Evolutionary conservation across 1,140 invertebrate species (phyloP).

Genomic region (Adoxophyes honmai): DNA sequence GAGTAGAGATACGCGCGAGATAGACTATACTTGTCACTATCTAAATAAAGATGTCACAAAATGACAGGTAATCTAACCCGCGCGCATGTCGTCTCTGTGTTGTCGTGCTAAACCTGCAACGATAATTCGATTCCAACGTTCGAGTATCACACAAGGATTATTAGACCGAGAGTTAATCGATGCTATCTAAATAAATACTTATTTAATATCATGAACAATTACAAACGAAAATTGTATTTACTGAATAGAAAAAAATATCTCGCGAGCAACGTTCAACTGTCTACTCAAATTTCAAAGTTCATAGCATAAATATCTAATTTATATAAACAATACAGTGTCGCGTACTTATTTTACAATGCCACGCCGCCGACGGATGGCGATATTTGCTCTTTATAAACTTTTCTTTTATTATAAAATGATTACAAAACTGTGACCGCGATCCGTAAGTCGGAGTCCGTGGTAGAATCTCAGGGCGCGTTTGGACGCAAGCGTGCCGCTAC

Average conservation of each 20-base stretch:
- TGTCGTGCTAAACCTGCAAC: no score
- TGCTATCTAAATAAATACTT: constrained; percentile 73
- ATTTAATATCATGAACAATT: constrained; percentile 67
- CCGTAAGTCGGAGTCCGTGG: background rate
- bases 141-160: no score
- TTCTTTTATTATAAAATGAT: constrained; percentile 2
- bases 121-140: no score
- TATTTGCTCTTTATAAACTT: no score
- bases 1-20: no score
- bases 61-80: no score
- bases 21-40: no score
- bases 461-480: constrained; percentile 6
- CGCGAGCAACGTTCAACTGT: background rate
- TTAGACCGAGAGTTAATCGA: constrained; percentile 11
- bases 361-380: background rate
- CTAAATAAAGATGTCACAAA: no score
- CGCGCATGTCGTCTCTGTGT: no score
- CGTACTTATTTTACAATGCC: constrained; percentile 4
- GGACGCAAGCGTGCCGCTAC: constrained; percentile 3
- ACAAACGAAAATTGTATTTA: constrained; percentile 52
- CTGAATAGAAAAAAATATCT: constrained; percentile 46
- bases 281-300: constrained; percentile 16
- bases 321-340: constrained; percentile 15
- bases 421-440: constrained; percentile 2
- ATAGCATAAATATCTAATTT: constrained; percentile 16